These are phyloP conservation scores for Drosophila sordidapex DNA, from an alignment of 2,888 invertebrate species.

Conservation along the genomic window DNA sequence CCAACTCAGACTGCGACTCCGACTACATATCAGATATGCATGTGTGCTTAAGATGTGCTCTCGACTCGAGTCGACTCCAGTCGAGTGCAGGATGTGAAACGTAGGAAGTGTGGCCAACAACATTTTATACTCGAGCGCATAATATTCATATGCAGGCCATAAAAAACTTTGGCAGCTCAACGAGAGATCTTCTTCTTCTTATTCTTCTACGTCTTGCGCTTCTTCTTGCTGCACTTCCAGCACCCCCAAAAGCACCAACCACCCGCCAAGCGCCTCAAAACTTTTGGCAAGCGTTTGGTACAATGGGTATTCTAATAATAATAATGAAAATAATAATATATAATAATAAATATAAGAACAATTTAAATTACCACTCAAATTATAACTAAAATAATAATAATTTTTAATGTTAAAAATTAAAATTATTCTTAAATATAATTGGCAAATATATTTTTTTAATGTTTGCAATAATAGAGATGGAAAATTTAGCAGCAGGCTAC, in stretches of 20 bases:
- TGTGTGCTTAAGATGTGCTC: conserved; percentile 60
- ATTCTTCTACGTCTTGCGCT: conserved; percentile 5
- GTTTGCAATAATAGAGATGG: not conserved
- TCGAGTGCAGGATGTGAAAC: conserved; percentile 80
- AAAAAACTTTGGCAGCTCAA: conserved; percentile 81
- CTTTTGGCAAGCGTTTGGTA: conserved; percentile 16
- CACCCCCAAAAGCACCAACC: not conserved
- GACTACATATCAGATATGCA: conserved; percentile 24
- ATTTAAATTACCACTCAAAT: too few species aligned
- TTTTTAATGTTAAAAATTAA: too few species aligned
- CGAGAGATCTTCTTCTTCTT: conserved; percentile 66
- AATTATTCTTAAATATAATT: not conserved
- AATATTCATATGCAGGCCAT: conserved; percentile 81
- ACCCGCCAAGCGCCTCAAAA: conserved; percentile 5
- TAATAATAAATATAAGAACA: not conserved
- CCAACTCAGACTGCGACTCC: not conserved
- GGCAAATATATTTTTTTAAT: not conserved
- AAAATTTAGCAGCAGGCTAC: not conserved
- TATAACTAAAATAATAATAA: not conserved
- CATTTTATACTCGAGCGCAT: conserved; percentile 82
- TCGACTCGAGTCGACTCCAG: conserved; percentile 17
- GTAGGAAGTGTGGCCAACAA: conserved; percentile 82
- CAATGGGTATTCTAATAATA: conserved; percentile 20
- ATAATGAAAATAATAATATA: not conserved
- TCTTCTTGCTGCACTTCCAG: not conserved